phyloP scores from a whole-genome alignment of 2,797 vertebrate genomes.

The Centroberyx gerrardi region DNA sequence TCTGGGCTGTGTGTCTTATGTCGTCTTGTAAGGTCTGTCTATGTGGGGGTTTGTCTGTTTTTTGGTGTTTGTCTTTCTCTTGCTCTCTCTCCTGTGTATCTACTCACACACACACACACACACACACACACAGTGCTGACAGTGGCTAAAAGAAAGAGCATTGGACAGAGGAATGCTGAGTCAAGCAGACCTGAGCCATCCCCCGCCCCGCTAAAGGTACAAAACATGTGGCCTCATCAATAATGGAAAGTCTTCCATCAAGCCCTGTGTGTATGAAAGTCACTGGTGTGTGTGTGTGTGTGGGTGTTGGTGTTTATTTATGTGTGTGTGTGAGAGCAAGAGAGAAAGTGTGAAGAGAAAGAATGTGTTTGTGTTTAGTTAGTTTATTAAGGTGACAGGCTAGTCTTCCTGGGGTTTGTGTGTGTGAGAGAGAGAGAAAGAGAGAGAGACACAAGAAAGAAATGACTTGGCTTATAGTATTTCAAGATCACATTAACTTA shows the following conservation, averaged over 20 bases:
- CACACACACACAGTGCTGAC: conserved; percentile 75
- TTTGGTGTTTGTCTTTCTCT: conserved; percentile 55
- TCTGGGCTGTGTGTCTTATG: conserved; percentile 1
- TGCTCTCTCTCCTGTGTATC: conserved; percentile 48
- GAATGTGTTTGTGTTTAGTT: not conserved
- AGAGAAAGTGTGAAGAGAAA: not conserved
- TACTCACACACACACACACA: conserved; percentile 34
- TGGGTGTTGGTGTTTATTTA: not conserved
- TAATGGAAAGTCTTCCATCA: conserved; percentile 81
- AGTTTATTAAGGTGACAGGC: conserved; percentile 23
- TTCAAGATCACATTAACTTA: conserved; percentile 55
- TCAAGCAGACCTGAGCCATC: conserved; percentile 77
- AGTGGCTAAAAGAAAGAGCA: conserved; percentile 70
- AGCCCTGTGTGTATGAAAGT: conserved; percentile 47
- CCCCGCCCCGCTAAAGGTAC: conserved; percentile 74
- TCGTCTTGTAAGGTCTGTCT: conserved; percentile 24
- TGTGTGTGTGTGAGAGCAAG: not conserved
- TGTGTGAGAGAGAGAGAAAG: not conserved
- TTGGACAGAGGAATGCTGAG: conserved; percentile 82
- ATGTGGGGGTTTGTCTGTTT: not conserved
- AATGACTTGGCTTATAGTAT: conserved; percentile 19
- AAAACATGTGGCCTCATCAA: conserved; percentile 85
- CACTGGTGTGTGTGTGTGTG: conserved; percentile 15
- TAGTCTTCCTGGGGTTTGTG: not conserved
- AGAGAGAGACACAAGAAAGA: conserved; percentile 8